Evolutionary conservation across 2,888 invertebrate genomes (phyloP).

Genomic region (Miltochrista miniata): DNA sequence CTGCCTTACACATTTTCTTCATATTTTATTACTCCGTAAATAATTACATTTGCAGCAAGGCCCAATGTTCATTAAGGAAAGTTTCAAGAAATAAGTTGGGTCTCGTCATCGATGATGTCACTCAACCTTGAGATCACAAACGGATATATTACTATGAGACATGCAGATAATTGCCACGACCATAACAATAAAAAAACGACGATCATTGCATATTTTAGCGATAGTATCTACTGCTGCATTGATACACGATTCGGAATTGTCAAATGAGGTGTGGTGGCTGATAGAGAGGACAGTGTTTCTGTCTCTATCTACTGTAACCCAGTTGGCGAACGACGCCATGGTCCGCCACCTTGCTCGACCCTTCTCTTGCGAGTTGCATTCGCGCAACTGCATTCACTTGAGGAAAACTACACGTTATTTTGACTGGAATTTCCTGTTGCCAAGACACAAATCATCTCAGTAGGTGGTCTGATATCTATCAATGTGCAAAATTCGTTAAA

Average conservation of each 20-base stretch:
- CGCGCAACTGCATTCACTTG: constrained; percentile 45
- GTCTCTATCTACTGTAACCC: constrained; percentile 58
- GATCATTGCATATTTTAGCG: constrained; percentile 13
- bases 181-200: neutral
- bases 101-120: constrained; percentile 5
- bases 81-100: neutral
- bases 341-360: constrained; percentile 57
- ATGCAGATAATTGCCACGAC: too few relatives aligned
- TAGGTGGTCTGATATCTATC: neutral
- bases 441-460: neutral
- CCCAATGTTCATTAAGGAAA: constrained; percentile 15
- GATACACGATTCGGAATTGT: constrained; percentile 36
- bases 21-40: constrained; percentile 4
- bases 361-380: constrained; percentile 56
- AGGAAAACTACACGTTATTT: constrained; percentile 17
- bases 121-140: too few relatives aligned
- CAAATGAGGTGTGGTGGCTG: constrained; percentile 42
- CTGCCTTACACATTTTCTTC: too few relatives aligned
- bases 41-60: neutral
- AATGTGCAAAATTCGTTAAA: neutral
- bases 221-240: constrained; percentile 3
- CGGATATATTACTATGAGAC: too few relatives aligned
- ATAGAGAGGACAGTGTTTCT: constrained; percentile 47
- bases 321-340: constrained; percentile 58
- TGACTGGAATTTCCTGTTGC: neutral